Evolutionary conservation across 92 coral and sea anemone genomes (phyloP).

Genomic region (Diadumene lineata): DNA sequence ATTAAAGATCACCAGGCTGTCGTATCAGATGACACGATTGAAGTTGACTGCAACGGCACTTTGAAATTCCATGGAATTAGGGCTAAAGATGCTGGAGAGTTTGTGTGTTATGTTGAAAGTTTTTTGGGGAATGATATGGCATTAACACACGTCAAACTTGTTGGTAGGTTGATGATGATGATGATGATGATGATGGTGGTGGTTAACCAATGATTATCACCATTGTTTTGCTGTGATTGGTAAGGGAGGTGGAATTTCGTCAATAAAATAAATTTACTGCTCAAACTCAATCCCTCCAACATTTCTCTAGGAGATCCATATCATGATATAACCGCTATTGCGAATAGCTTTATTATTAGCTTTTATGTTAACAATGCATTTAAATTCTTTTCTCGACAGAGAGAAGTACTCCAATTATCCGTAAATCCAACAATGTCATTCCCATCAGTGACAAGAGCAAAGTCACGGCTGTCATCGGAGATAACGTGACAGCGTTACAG

Average conservation of each 20-base stretch:
- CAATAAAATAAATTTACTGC: neutral
- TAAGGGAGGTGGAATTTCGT: neutral
- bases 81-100: conserved; percentile 70
- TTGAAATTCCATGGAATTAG: conserved; percentile 52
- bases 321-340: no score
- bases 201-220: neutral
- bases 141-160: conserved; percentile 60
- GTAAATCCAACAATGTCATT: conserved; percentile 30
- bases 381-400: conserved; percentile 11
- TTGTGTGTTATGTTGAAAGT: conserved; percentile 67
- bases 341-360: no score
- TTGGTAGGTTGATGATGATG: conserved; percentile 38
- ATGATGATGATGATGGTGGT: conserved; percentile 31
- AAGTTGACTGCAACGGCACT: conserved; percentile 72
- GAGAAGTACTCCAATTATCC: conserved; percentile 32
- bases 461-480: conserved; percentile 44
- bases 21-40: conserved; percentile 53
- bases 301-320: neutral
- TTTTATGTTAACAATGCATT: neutral
- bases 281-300: neutral
- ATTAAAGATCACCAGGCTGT: conserved; percentile 64
- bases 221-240: neutral
- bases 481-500: conserved; percentile 51
- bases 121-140: conserved; percentile 87
- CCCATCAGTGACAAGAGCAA: conserved; percentile 40